These are phyloP conservation scores for Bovichtus variegatus DNA, from an alignment of 2,797 vertebrate genomes.

Conservation along the genomic window DNA sequence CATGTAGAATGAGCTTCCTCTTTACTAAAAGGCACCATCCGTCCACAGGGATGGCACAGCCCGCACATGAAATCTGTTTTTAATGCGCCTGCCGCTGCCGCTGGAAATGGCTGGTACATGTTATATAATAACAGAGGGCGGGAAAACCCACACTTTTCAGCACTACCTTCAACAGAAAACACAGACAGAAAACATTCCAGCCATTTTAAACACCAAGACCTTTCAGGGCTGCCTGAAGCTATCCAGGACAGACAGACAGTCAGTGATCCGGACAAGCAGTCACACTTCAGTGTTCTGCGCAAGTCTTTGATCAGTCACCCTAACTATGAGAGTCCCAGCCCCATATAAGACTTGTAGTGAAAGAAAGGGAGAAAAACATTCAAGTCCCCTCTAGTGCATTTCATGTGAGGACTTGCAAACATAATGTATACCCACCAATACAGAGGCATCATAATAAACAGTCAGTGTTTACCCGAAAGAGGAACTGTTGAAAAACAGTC, in stretches of 20 bases:
- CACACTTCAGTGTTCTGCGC: conserved; percentile 63
- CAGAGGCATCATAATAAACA: conserved; percentile 10
- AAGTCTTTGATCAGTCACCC: conserved; percentile 67
- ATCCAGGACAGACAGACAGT: conserved; percentile 38
- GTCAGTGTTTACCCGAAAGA: conserved; percentile 15
- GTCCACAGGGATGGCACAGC: conserved; percentile 68
- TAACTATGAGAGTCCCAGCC: conserved; percentile 36
- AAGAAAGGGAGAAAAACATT: conserved; percentile 46
- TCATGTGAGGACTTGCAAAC: conserved; percentile 69
- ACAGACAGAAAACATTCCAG: conserved; percentile 80
- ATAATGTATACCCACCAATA: conserved; percentile 38
- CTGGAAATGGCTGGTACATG: conserved; percentile 84
- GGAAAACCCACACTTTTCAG: conserved; percentile 85
- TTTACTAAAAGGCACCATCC: conserved; percentile 46
- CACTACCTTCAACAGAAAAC: conserved; percentile 78
- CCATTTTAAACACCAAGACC: conserved; percentile 74
- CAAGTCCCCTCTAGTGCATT: conserved; percentile 42
- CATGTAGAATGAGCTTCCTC: conserved; percentile 19
- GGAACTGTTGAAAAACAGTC: conserved; percentile 28
- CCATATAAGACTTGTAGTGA: conserved; percentile 17
- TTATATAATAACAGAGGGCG: conserved; percentile 88
- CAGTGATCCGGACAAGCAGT: conserved; percentile 47
- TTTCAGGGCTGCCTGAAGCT: conserved; percentile 41
- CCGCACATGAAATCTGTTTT: conserved; percentile 81
- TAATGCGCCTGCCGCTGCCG: conserved; percentile 77